A percentile compares a stretch with the other conserved stretches of the same genome.
Evolutionary conservation across 2,113 vertebrate species (phyloP).

Genomic region (Xenopus borealis): DNA sequence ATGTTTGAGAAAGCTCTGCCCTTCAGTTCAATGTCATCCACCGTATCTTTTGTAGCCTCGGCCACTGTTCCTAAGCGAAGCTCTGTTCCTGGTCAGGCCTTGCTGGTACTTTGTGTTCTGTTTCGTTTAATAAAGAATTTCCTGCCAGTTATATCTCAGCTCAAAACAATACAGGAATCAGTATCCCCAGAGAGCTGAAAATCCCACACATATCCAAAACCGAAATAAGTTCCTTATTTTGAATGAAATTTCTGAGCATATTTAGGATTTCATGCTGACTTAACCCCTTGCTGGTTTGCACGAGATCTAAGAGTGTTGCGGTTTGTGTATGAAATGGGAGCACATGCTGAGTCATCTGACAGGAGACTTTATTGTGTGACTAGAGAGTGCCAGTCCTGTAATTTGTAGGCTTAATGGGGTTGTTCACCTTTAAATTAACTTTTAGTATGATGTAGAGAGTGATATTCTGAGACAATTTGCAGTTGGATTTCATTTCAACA

Average conservation of each 20-base stretch:
- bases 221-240: slow-evolving; percentile 34
- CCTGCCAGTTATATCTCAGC: slow-evolving; percentile 43
- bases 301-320: too few relatives aligned
- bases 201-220: slow-evolving; percentile 48
- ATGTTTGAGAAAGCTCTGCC: too few relatives aligned
- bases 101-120: slow-evolving; percentile 11
- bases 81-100: background rate
- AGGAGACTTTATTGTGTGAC: too few relatives aligned
- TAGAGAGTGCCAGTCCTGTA: too few relatives aligned
- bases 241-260: slow-evolving; percentile 9
- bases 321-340: too few relatives aligned
- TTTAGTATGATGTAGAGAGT: too few relatives aligned
- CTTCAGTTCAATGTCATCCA: background rate
- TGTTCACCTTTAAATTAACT: too few relatives aligned
- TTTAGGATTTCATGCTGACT: slow-evolving; percentile 5
- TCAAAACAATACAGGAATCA: slow-evolving; percentile 41
- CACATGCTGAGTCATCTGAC: too few relatives aligned
- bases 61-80: background rate
- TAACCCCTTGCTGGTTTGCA: background rate
- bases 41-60: background rate
- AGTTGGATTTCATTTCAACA: too few relatives aligned
- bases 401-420: too few relatives aligned
- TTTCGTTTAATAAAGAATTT: slow-evolving; percentile 42
- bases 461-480: too few relatives aligned
- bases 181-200: slow-evolving; percentile 31